A percentile compares a stretch with the other conserved stretches of the same genome.
Evolutionary conservation across 2,113 vertebrate genomes (phyloP).

Genomic region (Alouatta palliata): DNA sequence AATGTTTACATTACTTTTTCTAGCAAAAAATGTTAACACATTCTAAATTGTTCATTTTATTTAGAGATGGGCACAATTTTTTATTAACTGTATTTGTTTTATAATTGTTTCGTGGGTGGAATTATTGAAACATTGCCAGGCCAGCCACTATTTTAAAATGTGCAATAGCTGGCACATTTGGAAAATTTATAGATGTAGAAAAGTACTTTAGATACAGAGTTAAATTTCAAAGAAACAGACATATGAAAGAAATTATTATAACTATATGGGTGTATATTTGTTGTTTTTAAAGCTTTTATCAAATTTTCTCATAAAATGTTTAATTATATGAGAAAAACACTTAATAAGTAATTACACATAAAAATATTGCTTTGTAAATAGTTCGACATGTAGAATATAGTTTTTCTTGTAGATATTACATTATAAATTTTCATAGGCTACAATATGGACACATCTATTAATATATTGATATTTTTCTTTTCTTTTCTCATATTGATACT

Average conservation of each 20-base stretch:
- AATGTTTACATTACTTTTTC: background rate
- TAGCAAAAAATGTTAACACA: background rate
- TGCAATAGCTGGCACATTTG: background rate
- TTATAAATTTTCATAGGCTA: background rate
- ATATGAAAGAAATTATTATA: background rate
- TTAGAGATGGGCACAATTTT: background rate
- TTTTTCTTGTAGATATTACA: background rate
- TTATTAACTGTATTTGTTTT: constrained; percentile 18
- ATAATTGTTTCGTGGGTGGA: background rate
- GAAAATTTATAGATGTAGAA: background rate
- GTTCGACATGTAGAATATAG: background rate
- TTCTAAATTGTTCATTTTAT: background rate
- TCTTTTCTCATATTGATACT: background rate
- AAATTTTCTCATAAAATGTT: background rate
- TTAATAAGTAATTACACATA: background rate
- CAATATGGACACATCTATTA: background rate
- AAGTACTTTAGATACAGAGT: background rate
- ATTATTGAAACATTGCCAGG: constrained; percentile 9
- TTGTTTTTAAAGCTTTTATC: background rate
- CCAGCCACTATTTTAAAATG: background rate
- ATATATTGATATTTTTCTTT: background rate
- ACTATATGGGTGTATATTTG: background rate
- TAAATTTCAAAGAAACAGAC: background rate
- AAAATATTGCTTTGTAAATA: background rate
- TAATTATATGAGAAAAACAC: background rate